A percentile compares a stretch with the other conserved stretches of the same genome.
phyloP scores from a whole-genome alignment of 2,113 vertebrate species.

The Lophochroa leadbeateri region DNA sequence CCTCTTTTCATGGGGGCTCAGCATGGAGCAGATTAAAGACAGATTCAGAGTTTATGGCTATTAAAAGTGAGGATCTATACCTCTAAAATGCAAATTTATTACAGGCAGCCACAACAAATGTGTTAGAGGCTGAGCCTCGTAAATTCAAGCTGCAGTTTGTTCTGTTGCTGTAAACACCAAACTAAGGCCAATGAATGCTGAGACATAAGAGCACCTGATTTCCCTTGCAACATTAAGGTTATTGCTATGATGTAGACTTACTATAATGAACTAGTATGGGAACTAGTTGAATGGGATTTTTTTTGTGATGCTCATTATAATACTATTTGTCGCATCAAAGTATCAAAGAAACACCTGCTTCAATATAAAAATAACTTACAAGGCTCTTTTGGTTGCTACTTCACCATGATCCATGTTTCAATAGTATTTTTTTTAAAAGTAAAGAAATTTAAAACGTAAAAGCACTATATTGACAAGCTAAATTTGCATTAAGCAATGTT shows the following conservation, averaged over 20 bases:
- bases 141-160: neutral
- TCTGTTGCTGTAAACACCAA: neutral
- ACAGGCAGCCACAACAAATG: neutral
- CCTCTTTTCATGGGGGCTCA: neutral
- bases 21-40: constrained; percentile 15
- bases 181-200: neutral
- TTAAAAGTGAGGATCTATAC: constrained; percentile 1
- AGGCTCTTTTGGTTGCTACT: neutral
- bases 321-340: neutral
- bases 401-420: neutral
- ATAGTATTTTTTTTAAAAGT: neutral
- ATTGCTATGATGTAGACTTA: neutral
- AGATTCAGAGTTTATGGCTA: neutral
- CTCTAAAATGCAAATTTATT: constrained; percentile 18
- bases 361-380: neutral
- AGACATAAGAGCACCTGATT: neutral
- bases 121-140: neutral
- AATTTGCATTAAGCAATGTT: neutral
- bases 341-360: neutral
- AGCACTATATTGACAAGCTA: neutral
- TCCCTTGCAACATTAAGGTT: neutral
- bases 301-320: neutral
- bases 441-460: neutral
- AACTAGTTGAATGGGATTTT: neutral
- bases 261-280: neutral